Evolutionary conservation across 2,888 invertebrate genomes (phyloP).

Genomic region (Anthrax anthrax): DNA sequence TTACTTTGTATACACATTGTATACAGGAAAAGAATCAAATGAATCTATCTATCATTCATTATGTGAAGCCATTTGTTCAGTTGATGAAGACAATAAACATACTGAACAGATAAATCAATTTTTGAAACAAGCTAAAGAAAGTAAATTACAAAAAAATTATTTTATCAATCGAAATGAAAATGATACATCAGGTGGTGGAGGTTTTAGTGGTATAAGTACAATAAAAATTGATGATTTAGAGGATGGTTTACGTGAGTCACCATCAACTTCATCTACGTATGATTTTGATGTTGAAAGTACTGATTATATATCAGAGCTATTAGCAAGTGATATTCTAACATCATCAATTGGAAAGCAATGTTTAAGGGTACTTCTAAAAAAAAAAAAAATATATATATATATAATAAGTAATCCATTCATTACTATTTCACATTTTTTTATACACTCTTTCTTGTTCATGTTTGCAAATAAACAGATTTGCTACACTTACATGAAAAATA

Average conservation of each 20-base stretch:
- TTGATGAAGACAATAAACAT: conserved; percentile 67
- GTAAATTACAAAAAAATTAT: conserved; percentile 21
- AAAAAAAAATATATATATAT: background rate
- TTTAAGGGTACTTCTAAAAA: conserved; percentile 30
- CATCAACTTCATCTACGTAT: conserved; percentile 24
- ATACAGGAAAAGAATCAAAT: background rate
- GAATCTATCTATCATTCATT: conserved; percentile 49
- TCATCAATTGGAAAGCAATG: conserved; percentile 43
- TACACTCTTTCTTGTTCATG: too few relatives aligned
- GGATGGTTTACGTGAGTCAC: conserved; percentile 12
- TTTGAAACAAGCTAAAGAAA: conserved; percentile 39
- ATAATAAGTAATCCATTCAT: background rate
- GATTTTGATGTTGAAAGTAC: conserved; percentile 35
- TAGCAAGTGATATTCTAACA: conserved; percentile 50
- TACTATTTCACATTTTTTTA: background rate
- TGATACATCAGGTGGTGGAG: conserved; percentile 18
- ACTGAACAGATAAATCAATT: conserved; percentile 57
- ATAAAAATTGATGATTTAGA: conserved; percentile 26
- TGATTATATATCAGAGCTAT: conserved; percentile 37
- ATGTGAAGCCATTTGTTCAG: conserved; percentile 63
- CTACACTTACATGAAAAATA: conserved; percentile 53
- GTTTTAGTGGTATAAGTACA: conserved; percentile 28
- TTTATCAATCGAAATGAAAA: conserved; percentile 30
- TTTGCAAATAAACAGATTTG: conserved; percentile 42
- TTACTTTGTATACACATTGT: too few relatives aligned